A percentile compares a stretch with the other conserved stretches of the same genome.
Conservation (phyloP, 2,797 vertebrate species). For the Picus viridis region DNA sequence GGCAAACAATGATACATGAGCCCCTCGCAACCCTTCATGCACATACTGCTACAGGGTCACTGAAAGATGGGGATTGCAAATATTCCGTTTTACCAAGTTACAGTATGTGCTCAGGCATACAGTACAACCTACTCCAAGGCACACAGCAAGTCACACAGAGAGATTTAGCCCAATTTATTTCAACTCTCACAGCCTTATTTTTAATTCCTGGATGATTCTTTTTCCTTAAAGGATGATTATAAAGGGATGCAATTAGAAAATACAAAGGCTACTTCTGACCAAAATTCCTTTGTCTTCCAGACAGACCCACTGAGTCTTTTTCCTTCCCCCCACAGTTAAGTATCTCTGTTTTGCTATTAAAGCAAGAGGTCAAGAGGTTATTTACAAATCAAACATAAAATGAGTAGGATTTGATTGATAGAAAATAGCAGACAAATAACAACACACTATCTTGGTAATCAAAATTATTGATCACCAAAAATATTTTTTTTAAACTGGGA, state of each 20-base stretch:
- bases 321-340: not conserved
- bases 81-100: not conserved
- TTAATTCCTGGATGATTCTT: not conserved
- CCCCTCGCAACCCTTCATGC: not conserved
- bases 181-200: not conserved
- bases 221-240: not conserved
- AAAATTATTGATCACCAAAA: not conserved
- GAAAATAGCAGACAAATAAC: not conserved
- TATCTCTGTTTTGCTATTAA: not conserved
- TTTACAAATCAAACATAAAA: not conserved
- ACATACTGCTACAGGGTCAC: not conserved
- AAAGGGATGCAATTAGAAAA: not conserved
- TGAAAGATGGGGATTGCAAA: not conserved
- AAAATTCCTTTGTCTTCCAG: not conserved
- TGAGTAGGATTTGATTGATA: not conserved
- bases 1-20: not conserved
- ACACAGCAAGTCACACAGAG: not conserved
- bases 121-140: not conserved
- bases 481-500: not conserved
- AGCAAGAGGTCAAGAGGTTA: not conserved
- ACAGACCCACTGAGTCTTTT: not conserved
- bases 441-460: not conserved
- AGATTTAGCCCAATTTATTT: not conserved
- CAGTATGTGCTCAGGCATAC: not conserved
- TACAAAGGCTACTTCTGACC: not conserved